Percentiles rank a stretch among this genome's conserved stretches.
phyloP scores from a whole-genome alignment of 2,113 vertebrate genomes.

The Archocentrus centrarchus region DNA sequence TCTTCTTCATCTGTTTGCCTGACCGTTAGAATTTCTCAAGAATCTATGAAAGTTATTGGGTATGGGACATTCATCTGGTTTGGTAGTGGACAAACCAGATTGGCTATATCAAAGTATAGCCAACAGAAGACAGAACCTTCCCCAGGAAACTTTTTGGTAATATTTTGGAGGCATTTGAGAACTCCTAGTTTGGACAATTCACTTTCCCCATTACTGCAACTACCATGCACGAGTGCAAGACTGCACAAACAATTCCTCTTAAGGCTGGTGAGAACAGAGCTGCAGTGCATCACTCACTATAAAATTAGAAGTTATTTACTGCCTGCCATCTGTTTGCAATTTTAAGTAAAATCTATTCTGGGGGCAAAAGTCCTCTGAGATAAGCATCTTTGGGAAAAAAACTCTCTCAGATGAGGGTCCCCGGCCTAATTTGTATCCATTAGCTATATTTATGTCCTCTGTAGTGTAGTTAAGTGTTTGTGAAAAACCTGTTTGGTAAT shows the following conservation, averaged over 20 bases:
- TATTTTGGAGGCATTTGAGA: slow-evolving; percentile 18
- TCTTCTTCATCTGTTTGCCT: neutral
- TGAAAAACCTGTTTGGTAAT: slow-evolving; percentile 41
- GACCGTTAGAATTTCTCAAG: neutral
- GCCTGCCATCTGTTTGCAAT: slow-evolving; percentile 71
- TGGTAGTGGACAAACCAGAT: neutral
- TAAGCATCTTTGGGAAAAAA: slow-evolving; percentile 64
- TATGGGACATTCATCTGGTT: neutral
- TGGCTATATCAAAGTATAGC: neutral
- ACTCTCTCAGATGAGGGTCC: slow-evolving; percentile 72
- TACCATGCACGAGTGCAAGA: slow-evolving; percentile 24
- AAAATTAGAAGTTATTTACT: slow-evolving; percentile 12
- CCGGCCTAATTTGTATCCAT: slow-evolving; percentile 58
- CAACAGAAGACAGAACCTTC: neutral
- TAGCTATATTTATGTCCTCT: slow-evolving; percentile 64
- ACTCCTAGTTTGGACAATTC: slow-evolving; percentile 7
- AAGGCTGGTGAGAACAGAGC: slow-evolving; percentile 23
- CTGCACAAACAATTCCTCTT: slow-evolving; percentile 28
- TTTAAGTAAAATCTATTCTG: slow-evolving; percentile 49
- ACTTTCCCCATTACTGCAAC: slow-evolving; percentile 10
- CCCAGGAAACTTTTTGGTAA: neutral
- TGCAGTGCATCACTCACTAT: slow-evolving; percentile 45
- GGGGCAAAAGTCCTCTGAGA: slow-evolving; percentile 63
- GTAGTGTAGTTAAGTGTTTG: slow-evolving; percentile 52
- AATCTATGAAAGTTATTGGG: neutral